These are phyloP conservation scores for Neogale vison DNA, from an alignment of 2,113 vertebrate species.

Conservation along the genomic window DNA sequence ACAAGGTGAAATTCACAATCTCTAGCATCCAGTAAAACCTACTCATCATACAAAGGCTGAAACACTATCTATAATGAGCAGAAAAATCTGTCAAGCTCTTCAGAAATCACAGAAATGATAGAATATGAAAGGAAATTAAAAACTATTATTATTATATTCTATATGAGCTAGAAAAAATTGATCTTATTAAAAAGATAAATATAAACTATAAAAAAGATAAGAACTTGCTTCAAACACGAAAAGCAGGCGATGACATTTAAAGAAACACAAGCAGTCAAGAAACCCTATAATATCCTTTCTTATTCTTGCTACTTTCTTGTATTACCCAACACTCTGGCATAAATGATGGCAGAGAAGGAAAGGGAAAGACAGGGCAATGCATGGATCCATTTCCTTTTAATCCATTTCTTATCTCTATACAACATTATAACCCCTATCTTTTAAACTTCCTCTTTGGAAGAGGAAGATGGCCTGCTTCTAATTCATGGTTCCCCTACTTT, in stretches of 20 bases:
- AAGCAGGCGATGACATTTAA: neutral
- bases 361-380: neutral
- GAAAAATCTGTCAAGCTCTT: neutral
- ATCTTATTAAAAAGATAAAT: neutral
- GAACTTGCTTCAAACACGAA: neutral
- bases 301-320: neutral
- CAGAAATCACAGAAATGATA: neutral
- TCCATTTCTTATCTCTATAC: neutral
- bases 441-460: neutral
- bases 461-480: neutral
- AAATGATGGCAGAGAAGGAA: neutral
- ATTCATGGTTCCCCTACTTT: neutral
- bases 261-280: neutral
- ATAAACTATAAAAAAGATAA: neutral
- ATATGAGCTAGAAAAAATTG: neutral
- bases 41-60: neutral
- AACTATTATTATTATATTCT: neutral
- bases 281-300: neutral
- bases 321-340: neutral
- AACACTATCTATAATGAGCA: neutral
- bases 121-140: neutral
- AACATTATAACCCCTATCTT: neutral
- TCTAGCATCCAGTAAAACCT: neutral
- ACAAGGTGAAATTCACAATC: neutral
- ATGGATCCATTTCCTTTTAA: neutral